Evolutionary conservation across 2,888 invertebrate genomes (phyloP).

Genomic region (Xanthia icteritia): DNA sequence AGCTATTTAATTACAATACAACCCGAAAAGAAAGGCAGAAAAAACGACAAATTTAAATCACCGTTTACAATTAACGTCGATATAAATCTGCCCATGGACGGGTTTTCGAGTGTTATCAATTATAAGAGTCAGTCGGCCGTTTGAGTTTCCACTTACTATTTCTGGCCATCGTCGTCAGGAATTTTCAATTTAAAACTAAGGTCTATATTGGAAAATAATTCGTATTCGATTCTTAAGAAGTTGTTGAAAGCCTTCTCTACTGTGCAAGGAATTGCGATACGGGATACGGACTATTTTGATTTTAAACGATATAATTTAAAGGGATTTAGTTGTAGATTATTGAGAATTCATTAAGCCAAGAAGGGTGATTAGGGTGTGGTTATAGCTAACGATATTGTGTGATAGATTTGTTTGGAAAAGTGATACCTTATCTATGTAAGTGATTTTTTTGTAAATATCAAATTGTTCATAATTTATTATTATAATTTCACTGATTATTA

Average conservation of each 20-base stretch:
- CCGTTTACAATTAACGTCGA: slow-evolving; percentile 61
- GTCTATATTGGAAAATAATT: slow-evolving; percentile 55
- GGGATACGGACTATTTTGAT: slow-evolving; percentile 23
- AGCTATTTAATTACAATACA: slow-evolving; percentile 35
- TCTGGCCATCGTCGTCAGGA: slow-evolving; percentile 42
- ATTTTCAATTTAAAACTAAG: slow-evolving; percentile 66
- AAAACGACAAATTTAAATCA: slow-evolving; percentile 53
- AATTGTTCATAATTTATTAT: not conserved
- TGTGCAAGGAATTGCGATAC: slow-evolving; percentile 38
- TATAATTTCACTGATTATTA: not conserved
- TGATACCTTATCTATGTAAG: not conserved
- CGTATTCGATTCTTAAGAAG: slow-evolving; percentile 52
- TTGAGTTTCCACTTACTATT: slow-evolving; percentile 42
- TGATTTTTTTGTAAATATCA: not conserved
- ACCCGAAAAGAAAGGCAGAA: slow-evolving; percentile 35
- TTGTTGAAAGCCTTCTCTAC: slow-evolving; percentile 44
- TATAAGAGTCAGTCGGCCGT: slow-evolving; percentile 58
- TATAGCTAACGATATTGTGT: not conserved
- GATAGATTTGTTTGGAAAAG: not conserved
- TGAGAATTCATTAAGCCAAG: not conserved
- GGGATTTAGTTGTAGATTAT: not conserved
- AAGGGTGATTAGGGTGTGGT: not conserved
- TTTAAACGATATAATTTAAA: slow-evolving; percentile 22
- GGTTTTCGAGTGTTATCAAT: slow-evolving; percentile 64
- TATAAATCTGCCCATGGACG: slow-evolving; percentile 62